Percentiles rank a stretch among this genome's conserved stretches.
Evolutionary conservation across 2,113 vertebrate genomes (phyloP).

Genomic region (Sphaerodactylus townsendi): DNA sequence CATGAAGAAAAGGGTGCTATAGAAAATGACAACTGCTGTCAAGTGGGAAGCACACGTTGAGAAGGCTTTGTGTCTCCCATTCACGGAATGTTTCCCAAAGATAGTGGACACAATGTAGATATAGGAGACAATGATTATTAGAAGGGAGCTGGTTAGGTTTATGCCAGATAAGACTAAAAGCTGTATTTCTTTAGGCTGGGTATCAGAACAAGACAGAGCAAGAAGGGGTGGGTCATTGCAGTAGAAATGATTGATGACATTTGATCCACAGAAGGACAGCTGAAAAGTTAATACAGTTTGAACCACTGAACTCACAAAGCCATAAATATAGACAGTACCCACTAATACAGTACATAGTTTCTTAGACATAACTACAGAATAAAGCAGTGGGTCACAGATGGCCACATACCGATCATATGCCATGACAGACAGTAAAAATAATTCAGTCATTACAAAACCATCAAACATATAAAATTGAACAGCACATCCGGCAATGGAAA

Average conservation of each 20-base stretch:
- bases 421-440: constrained; percentile 54
- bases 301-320: constrained; percentile 29
- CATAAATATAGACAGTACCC: neutral
- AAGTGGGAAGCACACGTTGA: constrained; percentile 1
- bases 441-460: constrained; percentile 27
- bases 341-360: neutral
- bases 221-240: constrained; percentile 50
- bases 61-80: neutral
- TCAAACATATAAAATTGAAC: constrained; percentile 52
- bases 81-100: constrained; percentile 34
- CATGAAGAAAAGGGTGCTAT: constrained; percentile 5
- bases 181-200: constrained; percentile 20
- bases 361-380: constrained; percentile 11
- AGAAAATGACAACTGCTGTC: constrained; percentile 2
- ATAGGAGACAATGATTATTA: constrained; percentile 24
- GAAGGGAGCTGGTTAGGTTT: constrained; percentile 47
- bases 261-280: constrained; percentile 52
- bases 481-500: constrained; percentile 45
- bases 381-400: constrained; percentile 55
- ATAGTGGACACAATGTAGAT: constrained; percentile 28
- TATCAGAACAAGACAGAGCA: constrained; percentile 52
- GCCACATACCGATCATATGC: constrained; percentile 48
- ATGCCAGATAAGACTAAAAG: constrained; percentile 11
- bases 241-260: constrained; percentile 54
- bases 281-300: constrained; percentile 51